A percentile compares a stretch with the other conserved stretches of the same genome.
Evolutionary conservation across 2,888 invertebrate genomes (phyloP).

Genomic region (Chrysina gloriosa): DNA sequence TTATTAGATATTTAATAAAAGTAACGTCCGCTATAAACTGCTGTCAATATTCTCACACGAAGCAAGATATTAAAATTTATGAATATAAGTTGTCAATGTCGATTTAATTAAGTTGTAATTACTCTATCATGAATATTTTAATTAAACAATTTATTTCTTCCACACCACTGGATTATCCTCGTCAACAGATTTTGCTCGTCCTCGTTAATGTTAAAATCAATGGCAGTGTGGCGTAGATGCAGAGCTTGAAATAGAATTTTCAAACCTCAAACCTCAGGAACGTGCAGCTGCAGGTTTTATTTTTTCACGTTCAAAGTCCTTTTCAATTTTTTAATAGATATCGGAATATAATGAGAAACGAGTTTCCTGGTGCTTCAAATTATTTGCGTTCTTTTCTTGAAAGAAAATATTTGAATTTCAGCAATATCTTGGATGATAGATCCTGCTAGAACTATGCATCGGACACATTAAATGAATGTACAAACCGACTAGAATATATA

Average conservation of each 20-base stretch:
- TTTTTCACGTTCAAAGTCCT: background rate
- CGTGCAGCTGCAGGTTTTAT: background rate
- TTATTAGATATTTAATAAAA: background rate
- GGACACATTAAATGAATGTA: no score
- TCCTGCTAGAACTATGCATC: no score
- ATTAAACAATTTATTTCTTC: background rate
- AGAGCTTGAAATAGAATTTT: background rate
- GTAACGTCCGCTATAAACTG: background rate
- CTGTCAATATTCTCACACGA: background rate
- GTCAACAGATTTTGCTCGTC: background rate
- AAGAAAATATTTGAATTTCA: no score
- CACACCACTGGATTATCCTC: background rate
- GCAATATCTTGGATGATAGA: no score
- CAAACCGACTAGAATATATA: no score
- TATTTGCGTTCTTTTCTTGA: no score
- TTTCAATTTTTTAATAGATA: background rate
- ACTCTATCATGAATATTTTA: constrained; percentile 1
- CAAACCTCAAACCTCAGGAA: background rate
- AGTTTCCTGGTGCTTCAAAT: no score
- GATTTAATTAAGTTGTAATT: constrained; percentile 13
- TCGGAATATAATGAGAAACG: no score
- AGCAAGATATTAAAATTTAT: background rate
- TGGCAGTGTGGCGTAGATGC: background rate
- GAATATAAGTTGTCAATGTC: constrained; percentile 9
- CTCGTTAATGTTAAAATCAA: constrained; percentile 8